phyloP scores from a whole-genome alignment of 2,888 invertebrate genomes.

The Oligia strigilis region DNA sequence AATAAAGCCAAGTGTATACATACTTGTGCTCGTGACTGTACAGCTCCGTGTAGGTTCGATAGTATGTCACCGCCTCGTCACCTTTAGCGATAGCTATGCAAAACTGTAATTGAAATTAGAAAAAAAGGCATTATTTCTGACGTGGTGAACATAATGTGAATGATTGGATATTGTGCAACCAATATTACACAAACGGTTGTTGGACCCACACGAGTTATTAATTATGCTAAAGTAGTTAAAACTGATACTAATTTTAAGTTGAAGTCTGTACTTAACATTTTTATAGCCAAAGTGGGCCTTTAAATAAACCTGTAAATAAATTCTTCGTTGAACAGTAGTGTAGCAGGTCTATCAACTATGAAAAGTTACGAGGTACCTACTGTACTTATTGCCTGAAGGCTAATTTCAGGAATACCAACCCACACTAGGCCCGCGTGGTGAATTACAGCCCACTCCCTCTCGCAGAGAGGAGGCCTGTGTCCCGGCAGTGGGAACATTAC shows the following conservation, averaged over 20 bases:
- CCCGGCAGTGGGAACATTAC: too few species aligned
- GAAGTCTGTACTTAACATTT: not conserved
- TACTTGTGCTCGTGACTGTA: not conserved
- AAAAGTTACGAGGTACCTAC: not conserved
- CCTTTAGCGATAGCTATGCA: slow-evolving; percentile 47
- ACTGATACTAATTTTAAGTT: not conserved
- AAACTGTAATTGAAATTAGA: slow-evolving; percentile 25
- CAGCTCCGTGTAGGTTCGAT: not conserved
- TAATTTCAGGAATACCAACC: not conserved
- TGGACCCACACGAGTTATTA: not conserved
- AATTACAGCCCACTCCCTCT: not conserved
- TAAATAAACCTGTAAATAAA: not conserved
- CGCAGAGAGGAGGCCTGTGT: not conserved
- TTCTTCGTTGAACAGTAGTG: not conserved
- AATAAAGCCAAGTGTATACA: too few species aligned
- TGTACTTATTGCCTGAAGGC: not conserved
- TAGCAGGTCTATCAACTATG: too few species aligned
- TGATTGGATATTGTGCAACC: not conserved
- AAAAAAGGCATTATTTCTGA: not conserved
- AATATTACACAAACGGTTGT: not conserved
- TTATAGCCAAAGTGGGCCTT: not conserved
- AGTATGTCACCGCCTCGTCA: slow-evolving; percentile 12
- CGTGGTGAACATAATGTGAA: not conserved
- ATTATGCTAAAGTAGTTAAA: slow-evolving; percentile 1
- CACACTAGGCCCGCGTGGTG: not conserved